Conservation (phyloP, 2,888 invertebrate genomes). For the Watsonalla binaria region DNA sequence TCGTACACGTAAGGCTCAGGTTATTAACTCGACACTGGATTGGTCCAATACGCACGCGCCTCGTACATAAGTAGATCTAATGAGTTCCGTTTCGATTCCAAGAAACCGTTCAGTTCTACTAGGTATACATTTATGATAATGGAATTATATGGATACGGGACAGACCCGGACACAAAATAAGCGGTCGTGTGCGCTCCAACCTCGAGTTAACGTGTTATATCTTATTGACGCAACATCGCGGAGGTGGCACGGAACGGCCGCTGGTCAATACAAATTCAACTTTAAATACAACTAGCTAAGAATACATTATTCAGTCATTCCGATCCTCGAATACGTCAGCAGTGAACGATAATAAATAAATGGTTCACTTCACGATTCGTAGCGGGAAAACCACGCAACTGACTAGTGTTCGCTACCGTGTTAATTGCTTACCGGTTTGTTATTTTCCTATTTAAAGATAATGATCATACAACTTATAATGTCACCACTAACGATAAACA, state of each 20-base stretch:
- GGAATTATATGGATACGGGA: slow-evolving; percentile 47
- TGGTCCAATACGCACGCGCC: slow-evolving; percentile 24
- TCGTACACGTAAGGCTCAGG: slow-evolving; percentile 32
- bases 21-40: slow-evolving; percentile 34
- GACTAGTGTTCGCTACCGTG: slow-evolving; percentile 66
- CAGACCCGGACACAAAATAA: slow-evolving; percentile 70
- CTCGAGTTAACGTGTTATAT: slow-evolving; percentile 71
- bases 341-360: slow-evolving; percentile 73
- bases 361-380: slow-evolving; percentile 71
- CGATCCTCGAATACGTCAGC: slow-evolving; percentile 57
- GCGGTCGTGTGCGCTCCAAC: slow-evolving; percentile 62
- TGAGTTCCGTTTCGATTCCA: slow-evolving; percentile 42
- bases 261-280: slow-evolving; percentile 51
- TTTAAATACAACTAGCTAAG: slow-evolving; percentile 39
- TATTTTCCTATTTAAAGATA: slow-evolving; percentile 47
- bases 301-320: slow-evolving; percentile 39
- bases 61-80: slow-evolving; percentile 27
- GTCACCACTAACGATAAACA: slow-evolving; percentile 7
- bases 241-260: slow-evolving; percentile 52
- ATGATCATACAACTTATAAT: slow-evolving; percentile 25
- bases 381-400: slow-evolving; percentile 76
- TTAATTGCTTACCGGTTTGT: slow-evolving; percentile 62
- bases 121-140: slow-evolving; percentile 23
- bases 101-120: slow-evolving; percentile 24
- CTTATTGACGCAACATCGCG: slow-evolving; percentile 73